Conservation (phyloP, 2,797 vertebrate species). For the Channa striata region DNA sequence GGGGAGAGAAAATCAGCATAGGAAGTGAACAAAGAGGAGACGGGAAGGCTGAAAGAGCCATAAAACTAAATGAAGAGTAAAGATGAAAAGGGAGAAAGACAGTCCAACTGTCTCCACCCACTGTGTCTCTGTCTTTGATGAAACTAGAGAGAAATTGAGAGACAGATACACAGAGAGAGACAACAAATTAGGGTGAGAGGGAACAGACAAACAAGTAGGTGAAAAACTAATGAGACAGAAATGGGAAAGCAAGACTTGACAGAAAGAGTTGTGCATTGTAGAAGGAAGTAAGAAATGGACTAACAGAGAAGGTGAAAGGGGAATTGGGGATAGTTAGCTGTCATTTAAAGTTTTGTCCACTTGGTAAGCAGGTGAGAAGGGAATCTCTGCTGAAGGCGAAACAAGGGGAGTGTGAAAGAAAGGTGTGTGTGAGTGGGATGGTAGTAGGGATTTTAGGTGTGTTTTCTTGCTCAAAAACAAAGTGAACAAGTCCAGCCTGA, state of each 20-base stretch:
- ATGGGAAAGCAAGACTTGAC: conserved; percentile 3
- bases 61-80: conserved; percentile 75
- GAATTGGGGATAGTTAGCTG: conserved; percentile 1
- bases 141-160: conserved; percentile 34
- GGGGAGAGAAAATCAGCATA: conserved; percentile 9
- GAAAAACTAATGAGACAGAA: conserved; percentile 24
- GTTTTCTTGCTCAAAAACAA: conserved; percentile 45
- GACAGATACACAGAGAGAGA: conserved; percentile 21
- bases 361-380: conserved; percentile 30
- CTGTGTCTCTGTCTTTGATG: conserved; percentile 60
- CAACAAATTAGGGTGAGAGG: conserved; percentile 39
- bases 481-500: conserved; percentile 71
- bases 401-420: conserved; percentile 26
- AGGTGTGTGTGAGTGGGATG: conserved; percentile 41
- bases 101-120: conserved; percentile 59
- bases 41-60: conserved; percentile 50
- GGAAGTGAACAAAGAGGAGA: conserved; percentile 56
- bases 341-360: conserved; percentile 19
- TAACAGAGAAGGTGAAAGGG: neutral
- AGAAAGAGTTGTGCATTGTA: conserved; percentile 1
- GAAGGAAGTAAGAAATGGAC: neutral
- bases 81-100: conserved; percentile 63
- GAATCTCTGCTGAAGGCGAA: conserved; percentile 30
- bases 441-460: conserved; percentile 32
- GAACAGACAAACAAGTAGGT: conserved; percentile 29